Percentiles rank a stretch among this genome's conserved stretches.
Conservation (phyloP, 2,113 vertebrate species). For the Carassius auratus region DNA sequence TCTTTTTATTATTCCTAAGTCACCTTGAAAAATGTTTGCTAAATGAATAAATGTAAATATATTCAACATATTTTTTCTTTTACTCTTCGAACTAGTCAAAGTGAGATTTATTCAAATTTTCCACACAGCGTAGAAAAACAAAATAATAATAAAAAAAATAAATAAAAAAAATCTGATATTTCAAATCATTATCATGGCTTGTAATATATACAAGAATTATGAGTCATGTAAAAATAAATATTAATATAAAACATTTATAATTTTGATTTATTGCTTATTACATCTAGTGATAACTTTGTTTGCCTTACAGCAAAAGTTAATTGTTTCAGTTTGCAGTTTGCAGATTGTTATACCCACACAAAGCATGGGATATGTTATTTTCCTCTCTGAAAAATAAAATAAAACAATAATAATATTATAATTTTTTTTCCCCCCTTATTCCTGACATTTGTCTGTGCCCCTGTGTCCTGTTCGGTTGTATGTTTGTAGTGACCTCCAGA, state of each 20-base stretch:
- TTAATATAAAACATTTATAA: too few relatives aligned
- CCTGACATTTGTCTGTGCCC: background rate
- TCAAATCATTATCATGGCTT: too few relatives aligned
- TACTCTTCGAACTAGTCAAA: background rate
- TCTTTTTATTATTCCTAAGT: background rate
- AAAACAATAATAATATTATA: background rate
- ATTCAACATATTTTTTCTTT: background rate
- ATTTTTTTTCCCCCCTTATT: background rate
- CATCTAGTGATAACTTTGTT: background rate
- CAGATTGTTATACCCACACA: background rate
- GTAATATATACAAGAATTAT: too few relatives aligned
- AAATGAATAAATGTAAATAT: background rate
- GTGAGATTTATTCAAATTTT: background rate
- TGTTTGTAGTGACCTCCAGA: conserved; percentile 21
- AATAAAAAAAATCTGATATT: too few relatives aligned
- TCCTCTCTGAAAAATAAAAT: background rate
- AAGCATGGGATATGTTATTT: background rate
- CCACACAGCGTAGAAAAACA: too few relatives aligned
- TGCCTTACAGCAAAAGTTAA: background rate
- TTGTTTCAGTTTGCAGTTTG: background rate
- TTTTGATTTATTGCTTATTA: background rate
- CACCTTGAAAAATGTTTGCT: background rate
- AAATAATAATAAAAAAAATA: too few relatives aligned
- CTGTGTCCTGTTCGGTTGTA: conserved; percentile 3
- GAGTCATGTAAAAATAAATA: too few relatives aligned